Evolutionary conservation across 2,888 invertebrate genomes (phyloP).

Genomic region (Athetis lepigone): DNA sequence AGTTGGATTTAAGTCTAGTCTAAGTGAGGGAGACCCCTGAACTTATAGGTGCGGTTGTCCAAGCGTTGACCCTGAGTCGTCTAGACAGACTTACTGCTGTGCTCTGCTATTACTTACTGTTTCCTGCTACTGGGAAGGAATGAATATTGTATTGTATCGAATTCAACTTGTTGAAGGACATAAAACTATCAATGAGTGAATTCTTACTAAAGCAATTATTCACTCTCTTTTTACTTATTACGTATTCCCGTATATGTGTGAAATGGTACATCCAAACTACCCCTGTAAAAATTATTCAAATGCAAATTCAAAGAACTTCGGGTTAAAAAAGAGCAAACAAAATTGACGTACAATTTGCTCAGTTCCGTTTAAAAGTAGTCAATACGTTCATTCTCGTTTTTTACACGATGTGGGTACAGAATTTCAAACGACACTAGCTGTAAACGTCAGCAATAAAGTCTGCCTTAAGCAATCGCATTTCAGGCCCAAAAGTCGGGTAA

Average conservation of each 20-base stretch:
- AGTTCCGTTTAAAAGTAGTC: conserved; percentile 33
- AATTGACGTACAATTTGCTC: conserved; percentile 22
- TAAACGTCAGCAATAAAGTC: conserved; percentile 56
- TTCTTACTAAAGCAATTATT: not conserved
- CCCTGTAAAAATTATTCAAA: conserved; percentile 4
- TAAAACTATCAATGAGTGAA: conserved; percentile 11
- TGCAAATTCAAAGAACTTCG: conserved; percentile 14
- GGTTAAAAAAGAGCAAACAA: conserved; percentile 13
- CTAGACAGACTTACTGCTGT: conserved; percentile 62
- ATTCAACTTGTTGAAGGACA: conserved; percentile 22
- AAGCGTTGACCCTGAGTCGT: conserved; percentile 64
- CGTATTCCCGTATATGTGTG: not conserved
- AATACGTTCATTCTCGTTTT: conserved; percentile 32
- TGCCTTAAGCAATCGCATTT: conserved; percentile 57
- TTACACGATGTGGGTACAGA: conserved; percentile 36
- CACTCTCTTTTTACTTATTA: not conserved
- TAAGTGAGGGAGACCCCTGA: conserved; percentile 61
- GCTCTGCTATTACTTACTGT: conserved; percentile 57
- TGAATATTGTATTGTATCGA: conserved; percentile 53
- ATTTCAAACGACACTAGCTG: conserved; percentile 46
- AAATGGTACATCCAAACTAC: not conserved
- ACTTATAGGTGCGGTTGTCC: conserved; percentile 63
- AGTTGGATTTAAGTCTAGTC: conserved; percentile 62
- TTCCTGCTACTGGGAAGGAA: conserved; percentile 54
- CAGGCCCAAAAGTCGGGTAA: conserved; percentile 45